Base-by-base conservation (phyloP, 1,140 invertebrate genomes). In the Lordiphosa mommai region DNA sequence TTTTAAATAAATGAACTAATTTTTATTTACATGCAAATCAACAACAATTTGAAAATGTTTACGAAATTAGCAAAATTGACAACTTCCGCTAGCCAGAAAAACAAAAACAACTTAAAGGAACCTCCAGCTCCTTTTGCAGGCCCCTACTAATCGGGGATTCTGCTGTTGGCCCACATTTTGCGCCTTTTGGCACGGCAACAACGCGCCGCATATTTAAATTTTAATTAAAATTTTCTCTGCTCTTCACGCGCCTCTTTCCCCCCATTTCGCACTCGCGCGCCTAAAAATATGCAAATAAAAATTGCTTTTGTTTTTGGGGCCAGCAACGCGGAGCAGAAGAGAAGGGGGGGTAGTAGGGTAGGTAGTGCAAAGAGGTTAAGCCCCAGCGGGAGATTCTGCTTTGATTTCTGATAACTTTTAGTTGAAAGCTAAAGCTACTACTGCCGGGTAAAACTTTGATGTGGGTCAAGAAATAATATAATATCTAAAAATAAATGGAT, bases 231-330 rank as follows among this genome's bases (percentile, higher is more conserved):
- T 67, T 67, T 67, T 50, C 17, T 32, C 30, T 12, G 40, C 38
- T n/a, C 27, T 2, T 29, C 12, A 1, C 8, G 10, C 3, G 4
- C 29, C 6, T 13, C n/a, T 17, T 33, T 14, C 27, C n/a, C 23
- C 56, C 47, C 72, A 66, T 71, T 77, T 72, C 61, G 67, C 57
- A 44, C 44, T 61, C 70, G 57, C 73, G 72, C 72, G 65, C 68
- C 63, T 82, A 61, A 74, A 66, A 80, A 80, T 79, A 80, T 79
- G 74, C 74, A 79, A 80, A 80, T 66, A 79, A 79, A 79, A 65
- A 59, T 46, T 59, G 40, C 57, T 44, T 58, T 56, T 57, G 49
- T 50, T 52, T 64, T 60, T 37, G 14, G 23, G 23, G 44, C 13
- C 41, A 12, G 29, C 29, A n/a, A 29, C 27, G 5, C 2, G n/a